Evolutionary conservation across 2,113 vertebrate species (phyloP).

Genomic region (Sinocyclocheilus rhinocerous): DNA sequence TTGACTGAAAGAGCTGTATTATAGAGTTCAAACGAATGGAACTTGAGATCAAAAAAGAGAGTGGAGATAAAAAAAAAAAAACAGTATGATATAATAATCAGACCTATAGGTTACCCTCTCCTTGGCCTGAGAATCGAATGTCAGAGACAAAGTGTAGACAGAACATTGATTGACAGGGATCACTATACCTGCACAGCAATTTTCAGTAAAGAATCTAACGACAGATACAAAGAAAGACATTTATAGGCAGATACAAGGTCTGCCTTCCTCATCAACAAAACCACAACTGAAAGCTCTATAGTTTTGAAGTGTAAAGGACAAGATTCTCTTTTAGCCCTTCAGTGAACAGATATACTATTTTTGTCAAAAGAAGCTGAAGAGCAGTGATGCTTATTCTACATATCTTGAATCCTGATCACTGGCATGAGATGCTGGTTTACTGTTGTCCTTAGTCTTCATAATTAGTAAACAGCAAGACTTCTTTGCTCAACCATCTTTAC

Average conservation of each 20-base stretch:
- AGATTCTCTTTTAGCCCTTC: neutral
- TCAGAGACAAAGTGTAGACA: neutral
- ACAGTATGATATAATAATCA: neutral
- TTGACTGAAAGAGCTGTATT: neutral
- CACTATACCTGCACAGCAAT: neutral
- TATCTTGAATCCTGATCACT: neutral
- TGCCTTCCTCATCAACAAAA: neutral
- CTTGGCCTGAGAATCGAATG: neutral
- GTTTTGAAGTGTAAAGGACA: neutral
- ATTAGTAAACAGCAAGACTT: neutral
- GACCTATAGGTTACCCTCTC: neutral
- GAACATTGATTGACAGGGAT: neutral
- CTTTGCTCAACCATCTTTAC: neutral
- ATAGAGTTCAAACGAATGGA: neutral
- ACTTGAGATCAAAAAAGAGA: neutral
- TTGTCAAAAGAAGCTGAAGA: neutral
- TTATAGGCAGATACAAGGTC: neutral
- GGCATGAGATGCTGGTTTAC: neutral
- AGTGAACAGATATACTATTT: neutral
- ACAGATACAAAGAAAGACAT: neutral
- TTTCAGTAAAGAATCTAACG: no score
- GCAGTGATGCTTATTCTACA: neutral
- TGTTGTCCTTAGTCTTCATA: neutral
- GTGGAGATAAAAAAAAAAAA: no score
- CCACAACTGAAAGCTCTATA: neutral